phyloP scores from a whole-genome alignment of 2,797 vertebrate species.

The Pangasius djambal region DNA sequence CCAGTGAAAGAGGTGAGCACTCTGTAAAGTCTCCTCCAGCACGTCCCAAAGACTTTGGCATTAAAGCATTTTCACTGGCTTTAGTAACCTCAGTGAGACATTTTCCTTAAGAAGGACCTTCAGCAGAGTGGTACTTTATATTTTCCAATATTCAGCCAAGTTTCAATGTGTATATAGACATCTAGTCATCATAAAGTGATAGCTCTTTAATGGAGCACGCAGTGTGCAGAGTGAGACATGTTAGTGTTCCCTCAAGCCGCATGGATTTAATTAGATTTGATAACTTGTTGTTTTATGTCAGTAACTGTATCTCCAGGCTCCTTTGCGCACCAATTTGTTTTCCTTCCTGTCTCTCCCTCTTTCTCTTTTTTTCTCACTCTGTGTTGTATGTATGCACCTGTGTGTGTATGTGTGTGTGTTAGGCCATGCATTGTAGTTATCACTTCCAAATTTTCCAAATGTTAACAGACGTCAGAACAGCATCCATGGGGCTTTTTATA shows the following conservation, averaged over 20 bases:
- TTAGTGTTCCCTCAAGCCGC: slow-evolving; percentile 49
- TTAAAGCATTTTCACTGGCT: not conserved
- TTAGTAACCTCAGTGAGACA: not conserved
- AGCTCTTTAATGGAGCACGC: slow-evolving; percentile 57
- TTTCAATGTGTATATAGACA: slow-evolving; percentile 47
- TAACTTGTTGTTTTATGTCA: slow-evolving; percentile 60
- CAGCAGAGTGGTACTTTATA: not conserved
- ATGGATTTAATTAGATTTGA: slow-evolving; percentile 62
- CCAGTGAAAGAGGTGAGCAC: too few relatives aligned
- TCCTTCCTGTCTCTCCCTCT: slow-evolving; percentile 53
- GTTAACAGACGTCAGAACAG: slow-evolving; percentile 60
- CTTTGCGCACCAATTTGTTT: slow-evolving; percentile 50
- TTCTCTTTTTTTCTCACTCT: slow-evolving; percentile 43
- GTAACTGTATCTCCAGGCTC: slow-evolving; percentile 56
- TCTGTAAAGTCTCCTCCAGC: too few relatives aligned
- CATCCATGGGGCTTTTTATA: slow-evolving; percentile 46
- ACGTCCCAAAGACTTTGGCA: not conserved
- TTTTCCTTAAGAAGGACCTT: not conserved
- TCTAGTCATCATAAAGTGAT: slow-evolving; percentile 58
- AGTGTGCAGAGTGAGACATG: slow-evolving; percentile 39
- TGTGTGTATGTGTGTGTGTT: slow-evolving; percentile 34
- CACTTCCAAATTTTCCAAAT: slow-evolving; percentile 53
- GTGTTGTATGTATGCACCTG: slow-evolving; percentile 37
- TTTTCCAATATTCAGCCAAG: slow-evolving; percentile 7
- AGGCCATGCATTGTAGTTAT: slow-evolving; percentile 54